Evolutionary conservation across 2,888 invertebrate species (phyloP).

Genomic region (Amaurobius ferox): DNA sequence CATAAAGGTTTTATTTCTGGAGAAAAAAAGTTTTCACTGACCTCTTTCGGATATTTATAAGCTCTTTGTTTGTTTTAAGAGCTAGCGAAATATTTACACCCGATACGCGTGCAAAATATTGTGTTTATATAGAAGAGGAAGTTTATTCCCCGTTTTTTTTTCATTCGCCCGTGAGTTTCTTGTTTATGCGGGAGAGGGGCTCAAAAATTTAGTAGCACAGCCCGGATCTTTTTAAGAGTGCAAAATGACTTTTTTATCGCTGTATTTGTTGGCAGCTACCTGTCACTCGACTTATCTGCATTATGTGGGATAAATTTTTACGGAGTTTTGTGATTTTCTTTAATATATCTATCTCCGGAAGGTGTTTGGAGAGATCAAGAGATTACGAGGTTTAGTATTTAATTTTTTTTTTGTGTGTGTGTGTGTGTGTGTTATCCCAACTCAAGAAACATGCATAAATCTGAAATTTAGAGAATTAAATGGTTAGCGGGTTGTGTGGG

Average conservation of each 20-base stretch:
- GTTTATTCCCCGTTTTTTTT: constrained; percentile 11
- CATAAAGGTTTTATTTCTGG: constrained; percentile 30
- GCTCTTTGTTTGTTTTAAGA: constrained; percentile 26
- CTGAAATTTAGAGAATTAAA: too few species aligned
- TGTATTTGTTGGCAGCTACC: constrained; percentile 14
- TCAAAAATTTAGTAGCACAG: constrained; percentile 10
- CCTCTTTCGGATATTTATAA: constrained; percentile 20
- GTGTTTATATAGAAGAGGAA: constrained; percentile 29
- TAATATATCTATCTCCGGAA: too few species aligned
- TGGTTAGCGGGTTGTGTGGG: too few species aligned
- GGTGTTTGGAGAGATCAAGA: too few species aligned
- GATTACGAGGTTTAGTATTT: too few species aligned
- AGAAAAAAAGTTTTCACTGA: not conserved
- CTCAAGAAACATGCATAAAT: too few species aligned
- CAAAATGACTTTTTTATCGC: constrained; percentile 20
- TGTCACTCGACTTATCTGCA: not conserved
- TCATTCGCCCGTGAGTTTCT: not conserved
- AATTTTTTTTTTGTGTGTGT: too few species aligned
- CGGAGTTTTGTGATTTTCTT: too few species aligned
- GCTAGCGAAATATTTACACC: constrained; percentile 17
- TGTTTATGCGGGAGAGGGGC: constrained; percentile 14
- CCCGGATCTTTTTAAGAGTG: constrained; percentile 5
- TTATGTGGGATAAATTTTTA: not conserved
- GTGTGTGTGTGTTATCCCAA: too few species aligned
- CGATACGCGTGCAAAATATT: constrained; percentile 24